A percentile compares a stretch with the other conserved stretches of the same genome.
Evolutionary conservation across 1,140 invertebrate species (phyloP).

Genomic region (Varroa destructor): DNA sequence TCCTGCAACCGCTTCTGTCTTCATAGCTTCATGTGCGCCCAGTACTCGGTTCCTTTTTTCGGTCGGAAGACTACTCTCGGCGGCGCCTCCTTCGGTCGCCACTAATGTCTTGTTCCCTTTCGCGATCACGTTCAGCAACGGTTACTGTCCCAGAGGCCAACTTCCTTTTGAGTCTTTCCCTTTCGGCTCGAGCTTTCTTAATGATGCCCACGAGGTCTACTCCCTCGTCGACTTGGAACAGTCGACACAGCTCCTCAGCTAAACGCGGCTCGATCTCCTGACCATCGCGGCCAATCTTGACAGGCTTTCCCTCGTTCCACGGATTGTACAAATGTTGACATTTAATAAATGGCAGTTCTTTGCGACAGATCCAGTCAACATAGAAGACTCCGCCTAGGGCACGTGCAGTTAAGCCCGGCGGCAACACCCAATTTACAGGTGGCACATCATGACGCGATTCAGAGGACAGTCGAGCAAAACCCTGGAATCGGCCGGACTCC

Average conservation of each 20-base stretch:
- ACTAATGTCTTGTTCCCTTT: too few relatives aligned
- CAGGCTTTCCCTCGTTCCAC: conserved; percentile 96
- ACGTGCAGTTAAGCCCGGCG: conserved; percentile 78
- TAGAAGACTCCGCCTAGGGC: conserved; percentile 87
- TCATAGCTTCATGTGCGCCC: too few relatives aligned
- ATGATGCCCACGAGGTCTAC: conserved; percentile 80
- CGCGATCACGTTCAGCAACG: too few relatives aligned
- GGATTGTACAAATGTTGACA: conserved; percentile 88
- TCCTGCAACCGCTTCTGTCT: too few relatives aligned
- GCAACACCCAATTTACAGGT: conserved; percentile 82
- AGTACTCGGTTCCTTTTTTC: too few relatives aligned
- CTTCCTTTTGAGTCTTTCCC: conserved; percentile 27
- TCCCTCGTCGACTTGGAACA: conserved; percentile 83
- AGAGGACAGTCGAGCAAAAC: conserved; percentile 73
- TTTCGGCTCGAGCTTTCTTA: conserved; percentile 51
- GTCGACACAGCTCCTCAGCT: conserved; percentile 78
- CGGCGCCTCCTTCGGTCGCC: too few relatives aligned
- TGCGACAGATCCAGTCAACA: conserved; percentile 85
- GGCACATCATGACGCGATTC: conserved; percentile 76
- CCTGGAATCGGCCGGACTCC: conserved; percentile 75
- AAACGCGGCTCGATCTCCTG: conserved; percentile 93
- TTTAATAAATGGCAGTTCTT: conserved; percentile 79
- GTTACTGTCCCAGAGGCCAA: background rate
- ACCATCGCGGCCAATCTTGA: conserved; percentile 95
- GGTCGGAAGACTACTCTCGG: too few relatives aligned